These are phyloP conservation scores for Aporophyla lueneburgensis DNA, from an alignment of 2,888 invertebrate genomes.

Conservation along the genomic window DNA sequence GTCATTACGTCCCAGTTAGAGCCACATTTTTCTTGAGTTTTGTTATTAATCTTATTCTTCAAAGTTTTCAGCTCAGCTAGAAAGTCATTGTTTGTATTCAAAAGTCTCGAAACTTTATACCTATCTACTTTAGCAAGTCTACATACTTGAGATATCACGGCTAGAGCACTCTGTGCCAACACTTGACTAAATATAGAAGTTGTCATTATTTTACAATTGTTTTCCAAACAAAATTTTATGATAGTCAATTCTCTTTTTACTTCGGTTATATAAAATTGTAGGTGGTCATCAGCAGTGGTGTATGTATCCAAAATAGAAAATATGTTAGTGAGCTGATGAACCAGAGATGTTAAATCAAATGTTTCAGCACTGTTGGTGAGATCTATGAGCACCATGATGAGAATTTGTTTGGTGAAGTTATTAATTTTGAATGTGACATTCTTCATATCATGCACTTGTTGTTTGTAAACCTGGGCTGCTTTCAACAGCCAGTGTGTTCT, in stretches of 20 bases:
- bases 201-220: conserved; percentile 88
- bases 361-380: conserved; percentile 87
- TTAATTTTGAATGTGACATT: conserved; percentile 88
- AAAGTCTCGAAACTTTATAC: conserved; percentile 87
- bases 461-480: conserved; percentile 86
- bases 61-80: conserved; percentile 81
- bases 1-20: conserved; percentile 87
- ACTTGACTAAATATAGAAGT: conserved; percentile 88
- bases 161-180: conserved; percentile 86
- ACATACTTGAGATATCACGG: conserved; percentile 89
- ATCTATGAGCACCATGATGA: conserved; percentile 88
- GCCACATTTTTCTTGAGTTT: conserved; percentile 68
- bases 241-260: conserved; percentile 88
- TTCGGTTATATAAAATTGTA: conserved; percentile 88
- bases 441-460: conserved; percentile 86
- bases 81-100: conserved; percentile 86
- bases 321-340: conserved; percentile 86
- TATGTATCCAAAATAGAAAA: conserved; percentile 88
- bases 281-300: conserved; percentile 83
- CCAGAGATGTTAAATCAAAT: conserved; percentile 84
- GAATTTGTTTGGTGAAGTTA: conserved; percentile 88
- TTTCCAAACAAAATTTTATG: conserved; percentile 88
- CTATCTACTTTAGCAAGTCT: conserved; percentile 87
- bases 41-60: conserved; percentile 74
- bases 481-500: conserved; percentile 88